A percentile compares a stretch with the other conserved stretches of the same genome.
These are phyloP conservation scores for Colletes latitarsis DNA, from an alignment of 1,140 invertebrate species.

Conservation along the genomic window DNA sequence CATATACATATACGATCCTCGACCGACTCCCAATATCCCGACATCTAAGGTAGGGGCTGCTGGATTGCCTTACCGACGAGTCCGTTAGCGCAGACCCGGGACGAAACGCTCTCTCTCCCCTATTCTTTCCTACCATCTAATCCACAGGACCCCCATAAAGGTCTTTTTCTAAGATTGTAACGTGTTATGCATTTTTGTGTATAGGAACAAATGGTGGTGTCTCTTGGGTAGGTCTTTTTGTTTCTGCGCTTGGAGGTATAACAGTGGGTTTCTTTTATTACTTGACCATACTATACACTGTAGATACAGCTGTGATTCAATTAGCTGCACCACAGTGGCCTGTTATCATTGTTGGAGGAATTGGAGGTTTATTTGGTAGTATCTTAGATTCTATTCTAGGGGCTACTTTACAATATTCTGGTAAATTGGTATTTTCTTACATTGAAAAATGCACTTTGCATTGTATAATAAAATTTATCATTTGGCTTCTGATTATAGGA, in stretches of 20 bases:
- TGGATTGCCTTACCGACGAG: too few relatives aligned
- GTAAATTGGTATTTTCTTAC: constrained; percentile 77
- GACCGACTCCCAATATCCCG: too few relatives aligned
- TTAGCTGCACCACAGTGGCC: constrained; percentile 91
- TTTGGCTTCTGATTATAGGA: constrained; percentile 80
- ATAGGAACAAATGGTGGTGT: constrained; percentile 93
- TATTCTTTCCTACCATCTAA: too few relatives aligned
- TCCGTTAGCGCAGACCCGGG: too few relatives aligned
- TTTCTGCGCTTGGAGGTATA: constrained; percentile 89
- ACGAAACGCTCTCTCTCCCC: too few relatives aligned
- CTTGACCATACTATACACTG: constrained; percentile 84
- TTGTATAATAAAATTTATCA: constrained; percentile 33
- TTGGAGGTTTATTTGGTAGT: constrained; percentile 90
- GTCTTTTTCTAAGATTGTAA: too few relatives aligned
- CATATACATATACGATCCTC: too few relatives aligned
- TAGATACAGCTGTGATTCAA: constrained; percentile 83
- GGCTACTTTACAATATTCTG: constrained; percentile 93
- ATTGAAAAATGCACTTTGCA: not conserved
- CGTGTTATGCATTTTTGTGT: constrained; percentile 51
- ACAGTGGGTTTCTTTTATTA: constrained; percentile 89
- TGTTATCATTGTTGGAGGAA: constrained; percentile 86
- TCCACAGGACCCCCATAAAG: not conserved
- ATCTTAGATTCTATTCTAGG: constrained; percentile 92
- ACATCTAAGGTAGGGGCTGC: too few relatives aligned
- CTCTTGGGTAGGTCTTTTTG: constrained; percentile 86